Evolutionary conservation across 2,888 invertebrate species (phyloP).

Genomic region (Tinea trinotella): DNA sequence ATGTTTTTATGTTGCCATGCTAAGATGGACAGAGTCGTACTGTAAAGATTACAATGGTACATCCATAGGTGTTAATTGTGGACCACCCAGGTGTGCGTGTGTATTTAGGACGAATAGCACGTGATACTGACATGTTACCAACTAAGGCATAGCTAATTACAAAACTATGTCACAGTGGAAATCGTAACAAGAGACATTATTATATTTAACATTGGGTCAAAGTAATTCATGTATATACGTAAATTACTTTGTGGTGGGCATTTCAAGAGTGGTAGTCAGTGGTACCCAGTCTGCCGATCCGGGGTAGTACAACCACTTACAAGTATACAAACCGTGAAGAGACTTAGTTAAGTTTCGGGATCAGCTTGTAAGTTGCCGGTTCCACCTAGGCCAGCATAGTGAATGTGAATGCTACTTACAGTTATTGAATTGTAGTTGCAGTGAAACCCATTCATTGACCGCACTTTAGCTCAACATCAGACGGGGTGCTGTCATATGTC

Average conservation of each 20-base stretch:
- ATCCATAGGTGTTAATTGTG: conserved; percentile 11
- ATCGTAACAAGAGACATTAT: background rate
- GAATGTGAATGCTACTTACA: no score
- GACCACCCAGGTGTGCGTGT: conserved; percentile 15
- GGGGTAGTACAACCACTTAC: no score
- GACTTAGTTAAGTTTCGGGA: no score
- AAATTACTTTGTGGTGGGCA: background rate
- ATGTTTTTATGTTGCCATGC: background rate
- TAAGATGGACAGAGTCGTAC: background rate
- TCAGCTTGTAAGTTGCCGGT: no score
- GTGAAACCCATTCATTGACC: background rate
- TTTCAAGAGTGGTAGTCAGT: no score
- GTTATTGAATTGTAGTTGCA: no score
- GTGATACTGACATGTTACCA: conserved; percentile 8
- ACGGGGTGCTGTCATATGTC: no score
- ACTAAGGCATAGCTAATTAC: conserved; percentile 1
- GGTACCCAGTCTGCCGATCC: no score
- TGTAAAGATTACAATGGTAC: conserved; percentile 4
- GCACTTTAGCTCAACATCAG: no score
- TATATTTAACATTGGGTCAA: conserved; percentile 1
- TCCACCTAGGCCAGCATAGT: no score
- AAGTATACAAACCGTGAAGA: no score
- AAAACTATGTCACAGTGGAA: conserved; percentile 6
- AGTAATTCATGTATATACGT: conserved; percentile 3
- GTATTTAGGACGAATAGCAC: conserved; percentile 11